phyloP scores from a whole-genome alignment of 2,113 vertebrate genomes.

The Cricetomys ansorgei region DNA sequence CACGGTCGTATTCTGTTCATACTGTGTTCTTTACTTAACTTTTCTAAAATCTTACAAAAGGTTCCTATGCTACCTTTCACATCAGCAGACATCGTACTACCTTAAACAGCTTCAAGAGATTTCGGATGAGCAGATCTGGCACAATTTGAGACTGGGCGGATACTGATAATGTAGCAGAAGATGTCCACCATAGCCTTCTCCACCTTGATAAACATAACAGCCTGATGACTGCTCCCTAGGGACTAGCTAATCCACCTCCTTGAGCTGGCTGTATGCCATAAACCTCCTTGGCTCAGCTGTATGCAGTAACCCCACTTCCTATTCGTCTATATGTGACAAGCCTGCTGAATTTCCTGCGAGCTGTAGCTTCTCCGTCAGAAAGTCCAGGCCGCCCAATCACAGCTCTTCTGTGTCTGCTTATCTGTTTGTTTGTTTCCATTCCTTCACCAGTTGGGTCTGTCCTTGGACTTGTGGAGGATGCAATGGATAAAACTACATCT shows the following conservation, averaged over 20 bases:
- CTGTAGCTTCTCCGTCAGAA: background rate
- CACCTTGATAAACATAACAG: no score
- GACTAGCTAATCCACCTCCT: background rate
- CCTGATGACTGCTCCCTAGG: background rate
- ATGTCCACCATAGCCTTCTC: background rate
- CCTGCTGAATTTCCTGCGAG: background rate
- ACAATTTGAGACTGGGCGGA: background rate
- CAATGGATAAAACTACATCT: background rate
- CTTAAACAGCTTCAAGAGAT: constrained; percentile 1
- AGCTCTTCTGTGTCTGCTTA: background rate
- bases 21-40: background rate
- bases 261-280: no score
- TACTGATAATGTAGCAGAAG: background rate
- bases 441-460: background rate
- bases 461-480: background rate
- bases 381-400: background rate
- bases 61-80: background rate
- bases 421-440: background rate
- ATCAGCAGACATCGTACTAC: background rate
- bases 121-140: background rate
- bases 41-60: constrained; percentile 18
- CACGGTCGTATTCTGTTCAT: background rate
- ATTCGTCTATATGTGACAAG: no score
- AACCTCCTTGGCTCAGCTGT: background rate
- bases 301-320: background rate